Percentiles rank a stretch among this genome's conserved stretches.
Conservation (phyloP, 2,113 vertebrate genomes). For the Miniopterus natalensis region DNA sequence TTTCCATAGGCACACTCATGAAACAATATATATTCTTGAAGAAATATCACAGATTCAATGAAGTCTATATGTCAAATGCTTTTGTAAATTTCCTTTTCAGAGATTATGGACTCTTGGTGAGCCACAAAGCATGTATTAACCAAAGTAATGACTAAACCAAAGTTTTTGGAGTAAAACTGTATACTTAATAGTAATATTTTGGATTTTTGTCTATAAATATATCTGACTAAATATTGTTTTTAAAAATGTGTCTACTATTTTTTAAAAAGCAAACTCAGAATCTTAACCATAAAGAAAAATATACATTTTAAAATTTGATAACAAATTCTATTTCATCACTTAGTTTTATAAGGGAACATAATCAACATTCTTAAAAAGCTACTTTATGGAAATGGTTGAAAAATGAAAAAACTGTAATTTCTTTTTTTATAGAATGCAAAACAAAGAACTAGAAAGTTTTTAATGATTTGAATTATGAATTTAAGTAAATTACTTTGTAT, state of each 20-base stretch:
- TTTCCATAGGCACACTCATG: background rate
- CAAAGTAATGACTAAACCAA: slow-evolving; percentile 56
- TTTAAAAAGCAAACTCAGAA: background rate
- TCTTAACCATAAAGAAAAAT: background rate
- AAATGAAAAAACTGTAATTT: background rate
- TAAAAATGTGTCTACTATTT: background rate
- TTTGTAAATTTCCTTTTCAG: slow-evolving; percentile 52
- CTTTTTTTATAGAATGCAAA: background rate
- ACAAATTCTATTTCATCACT: background rate
- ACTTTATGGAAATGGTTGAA: background rate
- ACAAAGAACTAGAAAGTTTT: background rate
- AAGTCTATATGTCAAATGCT: background rate
- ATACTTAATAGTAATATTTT: background rate
- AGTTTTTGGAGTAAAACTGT: background rate
- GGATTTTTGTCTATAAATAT: background rate
- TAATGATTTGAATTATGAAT: slow-evolving; percentile 16
- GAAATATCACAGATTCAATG: background rate
- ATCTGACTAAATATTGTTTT: background rate
- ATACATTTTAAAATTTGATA: background rate
- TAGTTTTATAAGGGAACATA: background rate
- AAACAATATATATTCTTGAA: slow-evolving; percentile 39
- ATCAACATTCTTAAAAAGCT: background rate
- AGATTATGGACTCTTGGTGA: background rate
- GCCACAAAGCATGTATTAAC: background rate
- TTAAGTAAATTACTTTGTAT: background rate